A percentile compares a stretch with the other conserved stretches of the same genome.
Evolutionary conservation across 1,140 invertebrate species (phyloP).

Genomic region (Coelopa frigida): DNA sequence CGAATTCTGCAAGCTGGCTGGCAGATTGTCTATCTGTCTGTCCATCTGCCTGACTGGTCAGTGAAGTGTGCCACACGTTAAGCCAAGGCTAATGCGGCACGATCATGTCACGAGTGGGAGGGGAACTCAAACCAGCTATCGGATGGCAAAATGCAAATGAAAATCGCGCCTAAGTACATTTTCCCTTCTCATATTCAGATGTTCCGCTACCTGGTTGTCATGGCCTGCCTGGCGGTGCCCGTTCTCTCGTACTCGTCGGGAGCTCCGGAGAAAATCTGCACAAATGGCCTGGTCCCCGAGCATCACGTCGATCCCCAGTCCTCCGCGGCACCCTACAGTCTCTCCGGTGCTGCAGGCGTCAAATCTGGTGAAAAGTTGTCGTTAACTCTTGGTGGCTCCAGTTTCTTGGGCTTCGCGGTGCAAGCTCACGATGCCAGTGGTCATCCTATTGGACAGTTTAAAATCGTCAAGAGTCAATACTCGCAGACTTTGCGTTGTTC

Average conservation of each 20-base stretch:
- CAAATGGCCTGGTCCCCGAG: conserved; percentile 31
- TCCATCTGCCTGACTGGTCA: too few relatives aligned
- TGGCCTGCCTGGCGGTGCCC: conserved; percentile 25
- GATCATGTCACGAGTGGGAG: too few relatives aligned
- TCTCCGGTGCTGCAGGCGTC: conserved; percentile 2
- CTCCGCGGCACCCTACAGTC: conserved; percentile 6
- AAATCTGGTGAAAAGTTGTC: conserved; percentile 20
- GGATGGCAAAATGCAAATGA: not conserved
- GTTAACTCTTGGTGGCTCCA: conserved; percentile 26
- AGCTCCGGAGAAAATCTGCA: conserved; percentile 26
- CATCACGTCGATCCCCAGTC: conserved; percentile 29
- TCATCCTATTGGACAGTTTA: conserved; percentile 31
- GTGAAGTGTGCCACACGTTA: too few relatives aligned
- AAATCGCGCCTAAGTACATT: not conserved
- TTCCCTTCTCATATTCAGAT: too few relatives aligned
- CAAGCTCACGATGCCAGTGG: conserved; percentile 36
- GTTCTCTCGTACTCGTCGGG: conserved; percentile 28
- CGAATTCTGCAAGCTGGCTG: too few relatives aligned
- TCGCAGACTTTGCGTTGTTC: conserved; percentile 34
- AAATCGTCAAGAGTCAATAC: conserved; percentile 22
- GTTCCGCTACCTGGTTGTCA: conserved; percentile 29
- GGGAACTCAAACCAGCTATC: too few relatives aligned
- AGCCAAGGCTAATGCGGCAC: too few relatives aligned
- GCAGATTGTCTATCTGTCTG: too few relatives aligned
- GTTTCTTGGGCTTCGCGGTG: conserved; percentile 33